Evolutionary conservation across 2,113 vertebrate genomes (phyloP), one percentile per base, ranked within the genome.

Genomic region (Tinamus guttatus): DNA sequence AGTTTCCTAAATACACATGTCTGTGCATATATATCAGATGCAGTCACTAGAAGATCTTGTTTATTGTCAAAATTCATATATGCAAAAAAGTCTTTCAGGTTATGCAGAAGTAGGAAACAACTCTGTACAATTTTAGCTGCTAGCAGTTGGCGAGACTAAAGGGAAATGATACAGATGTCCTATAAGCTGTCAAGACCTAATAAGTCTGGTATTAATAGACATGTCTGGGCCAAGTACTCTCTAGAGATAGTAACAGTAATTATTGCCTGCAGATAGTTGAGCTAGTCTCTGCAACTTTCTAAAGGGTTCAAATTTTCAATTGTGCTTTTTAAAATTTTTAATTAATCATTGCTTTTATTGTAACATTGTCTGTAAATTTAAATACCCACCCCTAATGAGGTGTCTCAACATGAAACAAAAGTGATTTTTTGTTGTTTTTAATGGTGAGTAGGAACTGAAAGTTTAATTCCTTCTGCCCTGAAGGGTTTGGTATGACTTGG

Each of bases 121-220:
- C 51, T 85, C 65, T 90, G 63, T 83, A 40, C 36, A 77, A 59
- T 87, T 94, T 93, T 82, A 36, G 80, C 93, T 96, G 78, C 93
- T 90, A 87, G 87, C 77, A 85, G 94, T 98, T 97, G 96, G 95
- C 90, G 52, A 90, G 92, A 93, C 93, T 78, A 81, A 84, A 79
- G 95, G 81, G 81, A 93, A 97, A 89, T 71, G 64, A 94, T 96
- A 94, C 88, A 93, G 62, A 94, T 97, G 93, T 94, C 91, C 85
- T 59, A 84, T 79, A 90, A 89, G 49, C 85, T 97, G 96, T 98
- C 95, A 97, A 97, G 93, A 96, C 94, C 95, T 96, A 97, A 93
- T 97, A 96, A 96, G 96, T 97, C 94, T 95, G 95, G 92, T 96
- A 96, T 97, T 98, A 98, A 97, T 95, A 96, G 95, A 76, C 96